Percentiles rank a stretch among this genome's conserved stretches.
phyloP scores from a whole-genome alignment of 2,888 invertebrate species.

The Caenorhabditis sp. region DNA sequence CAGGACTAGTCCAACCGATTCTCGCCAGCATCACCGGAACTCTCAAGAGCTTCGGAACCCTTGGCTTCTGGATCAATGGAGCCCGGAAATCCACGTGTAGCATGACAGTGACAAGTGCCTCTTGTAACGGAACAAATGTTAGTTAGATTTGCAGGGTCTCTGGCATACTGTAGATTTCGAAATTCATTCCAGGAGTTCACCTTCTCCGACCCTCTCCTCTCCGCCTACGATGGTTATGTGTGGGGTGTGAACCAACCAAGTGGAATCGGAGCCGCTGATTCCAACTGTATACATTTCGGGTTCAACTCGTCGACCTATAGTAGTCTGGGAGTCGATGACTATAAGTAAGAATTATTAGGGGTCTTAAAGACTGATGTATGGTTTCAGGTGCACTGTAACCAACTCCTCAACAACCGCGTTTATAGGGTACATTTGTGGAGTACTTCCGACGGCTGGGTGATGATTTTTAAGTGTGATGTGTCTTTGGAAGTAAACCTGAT shows the following conservation, averaged over 20 bases:
- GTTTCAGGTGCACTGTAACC: slow-evolving; percentile 5
- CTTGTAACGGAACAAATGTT: slow-evolving; percentile 33
- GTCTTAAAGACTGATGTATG: too few relatives aligned
- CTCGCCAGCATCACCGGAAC: background rate
- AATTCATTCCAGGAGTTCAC: slow-evolving; percentile 28
- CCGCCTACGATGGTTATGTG: slow-evolving; percentile 17
- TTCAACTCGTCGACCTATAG: background rate
- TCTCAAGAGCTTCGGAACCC: background rate
- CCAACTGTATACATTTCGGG: slow-evolving; percentile 7
- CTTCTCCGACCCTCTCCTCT: slow-evolving; percentile 28
- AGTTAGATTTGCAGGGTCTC: background rate
- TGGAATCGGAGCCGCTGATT: background rate
- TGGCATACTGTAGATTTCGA: too few relatives aligned
- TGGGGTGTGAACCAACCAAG: slow-evolving; percentile 21
- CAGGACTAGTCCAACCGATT: slow-evolving; percentile 8
- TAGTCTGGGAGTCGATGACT: slow-evolving; percentile 10
- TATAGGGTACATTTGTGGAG: slow-evolving; percentile 13
- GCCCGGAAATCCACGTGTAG: background rate
- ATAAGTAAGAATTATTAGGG: background rate
- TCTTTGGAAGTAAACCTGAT: too few relatives aligned
- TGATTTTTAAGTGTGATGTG: too few relatives aligned
- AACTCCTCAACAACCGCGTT: background rate
- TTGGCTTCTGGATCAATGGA: slow-evolving; percentile 32
- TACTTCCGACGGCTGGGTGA: background rate
- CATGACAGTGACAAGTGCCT: background rate